Conservation (phyloP, 2,113 vertebrate genomes). For the Thermophis baileyi region DNA sequence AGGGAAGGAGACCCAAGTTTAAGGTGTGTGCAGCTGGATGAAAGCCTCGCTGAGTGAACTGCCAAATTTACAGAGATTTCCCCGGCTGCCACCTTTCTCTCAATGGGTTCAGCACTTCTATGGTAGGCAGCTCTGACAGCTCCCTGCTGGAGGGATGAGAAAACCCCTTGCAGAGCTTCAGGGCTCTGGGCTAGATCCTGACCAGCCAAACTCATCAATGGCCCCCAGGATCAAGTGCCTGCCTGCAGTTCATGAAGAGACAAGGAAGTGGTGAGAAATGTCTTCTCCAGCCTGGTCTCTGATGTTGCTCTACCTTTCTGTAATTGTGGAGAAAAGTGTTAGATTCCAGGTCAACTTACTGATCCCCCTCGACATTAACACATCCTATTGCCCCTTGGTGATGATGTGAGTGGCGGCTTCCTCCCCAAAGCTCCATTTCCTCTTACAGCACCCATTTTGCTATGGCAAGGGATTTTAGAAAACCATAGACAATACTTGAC, state of each 20-base stretch:
- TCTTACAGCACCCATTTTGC: neutral
- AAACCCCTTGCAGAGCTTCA: slow-evolving; percentile 38
- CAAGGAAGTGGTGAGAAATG: neutral
- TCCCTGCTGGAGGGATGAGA: slow-evolving; percentile 42
- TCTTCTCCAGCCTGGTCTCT: neutral
- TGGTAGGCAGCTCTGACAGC: slow-evolving; percentile 51
- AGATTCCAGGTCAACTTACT: neutral
- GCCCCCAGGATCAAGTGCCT: slow-evolving; percentile 32
- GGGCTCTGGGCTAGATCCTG: slow-evolving; percentile 6
- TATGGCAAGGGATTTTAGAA: neutral
- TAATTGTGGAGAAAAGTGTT: neutral
- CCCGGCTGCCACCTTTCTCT: slow-evolving; percentile 31
- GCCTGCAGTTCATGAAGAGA: slow-evolving; percentile 3
- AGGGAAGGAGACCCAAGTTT: neutral
- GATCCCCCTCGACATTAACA: neutral
- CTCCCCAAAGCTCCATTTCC: neutral
- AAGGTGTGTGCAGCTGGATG: slow-evolving; percentile 14
- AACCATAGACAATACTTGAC: neutral
- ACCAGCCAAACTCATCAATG: slow-evolving; percentile 25
- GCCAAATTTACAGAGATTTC: slow-evolving; percentile 29
- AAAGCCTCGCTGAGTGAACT: slow-evolving; percentile 36
- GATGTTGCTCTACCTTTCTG: neutral
- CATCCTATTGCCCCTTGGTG: neutral
- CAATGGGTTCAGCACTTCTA: slow-evolving; percentile 39
- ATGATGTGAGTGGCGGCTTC: neutral